phyloP scores from a whole-genome alignment of 1,140 invertebrate species.

The Drosophila mauritiana region DNA sequence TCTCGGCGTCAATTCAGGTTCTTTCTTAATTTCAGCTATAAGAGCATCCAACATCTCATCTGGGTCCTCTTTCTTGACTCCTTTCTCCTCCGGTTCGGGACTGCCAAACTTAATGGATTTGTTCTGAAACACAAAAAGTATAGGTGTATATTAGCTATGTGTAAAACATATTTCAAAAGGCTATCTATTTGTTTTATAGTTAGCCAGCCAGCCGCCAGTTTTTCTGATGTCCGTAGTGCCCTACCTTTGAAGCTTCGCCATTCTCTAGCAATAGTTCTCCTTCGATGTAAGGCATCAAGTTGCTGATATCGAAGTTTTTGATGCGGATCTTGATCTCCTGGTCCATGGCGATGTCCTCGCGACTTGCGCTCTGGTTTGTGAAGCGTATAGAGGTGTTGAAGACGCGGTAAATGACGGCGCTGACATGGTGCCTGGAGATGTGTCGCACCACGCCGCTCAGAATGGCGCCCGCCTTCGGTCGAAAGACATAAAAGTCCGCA shows the following conservation, averaged over 20 bases:
- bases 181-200: no score
- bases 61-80: slow-evolving; percentile 15
- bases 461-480: slow-evolving; percentile 85
- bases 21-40: slow-evolving; percentile 52
- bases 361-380: slow-evolving; percentile 48
- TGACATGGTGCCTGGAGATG: slow-evolving; percentile 67
- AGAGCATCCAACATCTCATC: slow-evolving; percentile 65
- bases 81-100: slow-evolving; percentile 16
- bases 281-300: slow-evolving; percentile 78
- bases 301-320: slow-evolving; percentile 75
- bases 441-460: slow-evolving; percentile 84
- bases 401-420: slow-evolving; percentile 79
- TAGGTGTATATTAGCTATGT: neutral
- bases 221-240: neutral
- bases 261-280: slow-evolving; percentile 68
- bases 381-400: slow-evolving; percentile 81
- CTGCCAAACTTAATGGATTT: slow-evolving; percentile 45
- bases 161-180: no score
- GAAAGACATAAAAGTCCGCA: slow-evolving; percentile 87
- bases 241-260: slow-evolving; percentile 22
- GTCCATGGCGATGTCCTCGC: slow-evolving; percentile 60
- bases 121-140: slow-evolving; percentile 25
- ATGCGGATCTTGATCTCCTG: slow-evolving; percentile 78
- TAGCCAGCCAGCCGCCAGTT: no score
- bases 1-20: slow-evolving; percentile 11